Evolutionary conservation across 2,888 invertebrate species (phyloP).

Genomic region (Eustalomyia histrio): DNA sequence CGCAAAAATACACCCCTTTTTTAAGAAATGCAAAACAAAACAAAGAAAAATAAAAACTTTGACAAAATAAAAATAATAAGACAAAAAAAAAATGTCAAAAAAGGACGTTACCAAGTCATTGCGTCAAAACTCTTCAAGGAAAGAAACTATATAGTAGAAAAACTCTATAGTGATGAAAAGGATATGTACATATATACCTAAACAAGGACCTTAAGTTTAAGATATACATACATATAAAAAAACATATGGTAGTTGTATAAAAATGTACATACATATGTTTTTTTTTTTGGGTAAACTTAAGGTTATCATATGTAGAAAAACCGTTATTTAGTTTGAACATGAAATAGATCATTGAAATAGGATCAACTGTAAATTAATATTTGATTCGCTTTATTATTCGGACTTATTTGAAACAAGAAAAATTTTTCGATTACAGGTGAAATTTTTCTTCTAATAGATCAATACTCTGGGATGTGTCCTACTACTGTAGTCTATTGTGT

Average conservation of each 20-base stretch:
- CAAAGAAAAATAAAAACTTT: slow-evolving; percentile 44
- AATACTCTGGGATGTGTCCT: too few species aligned
- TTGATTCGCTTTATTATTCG: too few species aligned
- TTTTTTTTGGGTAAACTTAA: too few species aligned
- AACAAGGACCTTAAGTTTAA: background rate
- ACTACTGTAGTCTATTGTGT: too few species aligned
- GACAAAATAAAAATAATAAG: slow-evolving; percentile 40
- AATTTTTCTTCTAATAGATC: too few species aligned
- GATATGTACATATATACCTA: slow-evolving; percentile 1
- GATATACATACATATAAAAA: background rate
- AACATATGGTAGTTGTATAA: background rate
- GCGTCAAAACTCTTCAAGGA: slow-evolving; percentile 62
- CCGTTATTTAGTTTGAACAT: too few species aligned
- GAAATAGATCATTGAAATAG: too few species aligned
- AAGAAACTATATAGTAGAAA: slow-evolving; percentile 40
- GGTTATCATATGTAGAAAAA: too few species aligned
- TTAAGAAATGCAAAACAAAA: slow-evolving; percentile 50
- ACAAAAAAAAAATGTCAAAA: slow-evolving; percentile 59
- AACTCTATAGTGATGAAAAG: slow-evolving; percentile 33
- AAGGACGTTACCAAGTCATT: slow-evolving; percentile 68
- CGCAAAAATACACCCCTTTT: slow-evolving; percentile 58
- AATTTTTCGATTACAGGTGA: too few species aligned
- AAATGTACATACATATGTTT: too few species aligned
- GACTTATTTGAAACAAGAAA: too few species aligned
- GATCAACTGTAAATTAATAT: too few species aligned